phyloP scores from a whole-genome alignment of 2,888 invertebrate species.

The Euplexia lucipara region DNA sequence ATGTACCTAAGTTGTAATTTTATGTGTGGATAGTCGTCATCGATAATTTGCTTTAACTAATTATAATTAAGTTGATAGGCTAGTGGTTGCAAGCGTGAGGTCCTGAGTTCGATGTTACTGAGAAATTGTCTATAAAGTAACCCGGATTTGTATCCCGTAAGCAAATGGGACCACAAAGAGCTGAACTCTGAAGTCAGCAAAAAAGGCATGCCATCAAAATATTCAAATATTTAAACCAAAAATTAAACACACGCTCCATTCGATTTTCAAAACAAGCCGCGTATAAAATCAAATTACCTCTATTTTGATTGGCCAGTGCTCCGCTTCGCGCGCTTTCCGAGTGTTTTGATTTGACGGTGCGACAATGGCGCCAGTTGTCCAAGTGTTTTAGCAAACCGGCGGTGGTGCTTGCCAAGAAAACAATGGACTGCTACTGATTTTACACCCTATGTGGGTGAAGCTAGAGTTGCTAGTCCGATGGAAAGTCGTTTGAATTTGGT shows the following conservation, averaged over 20 bases:
- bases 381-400: conserved; percentile 84
- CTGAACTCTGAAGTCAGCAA: too few relatives aligned
- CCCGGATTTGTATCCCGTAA: too few relatives aligned
- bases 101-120: too few relatives aligned
- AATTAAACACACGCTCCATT: conserved; percentile 63
- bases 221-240: conserved; percentile 44
- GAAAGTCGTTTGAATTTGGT: conserved; percentile 47
- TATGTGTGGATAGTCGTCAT: too few relatives aligned
- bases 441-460: background rate
- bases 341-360: conserved; percentile 86
- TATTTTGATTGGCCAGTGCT: conserved; percentile 87
- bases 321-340: conserved; percentile 77
- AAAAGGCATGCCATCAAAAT: conserved; percentile 26
- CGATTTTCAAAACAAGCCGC: conserved; percentile 80
- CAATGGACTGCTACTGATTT: conserved; percentile 43
- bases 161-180: too few relatives aligned
- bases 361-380: conserved; percentile 84
- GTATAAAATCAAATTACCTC: conserved; percentile 83
- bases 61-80: too few relatives aligned
- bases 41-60: too few relatives aligned
- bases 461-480: conserved; percentile 60
- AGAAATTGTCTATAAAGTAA: too few relatives aligned
- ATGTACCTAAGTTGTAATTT: too few relatives aligned
- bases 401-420: conserved; percentile 65
- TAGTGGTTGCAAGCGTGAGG: too few relatives aligned